These are phyloP conservation scores for Micrasema minimum DNA, from an alignment of 1,140 invertebrate species.

Conservation along the genomic window DNA sequence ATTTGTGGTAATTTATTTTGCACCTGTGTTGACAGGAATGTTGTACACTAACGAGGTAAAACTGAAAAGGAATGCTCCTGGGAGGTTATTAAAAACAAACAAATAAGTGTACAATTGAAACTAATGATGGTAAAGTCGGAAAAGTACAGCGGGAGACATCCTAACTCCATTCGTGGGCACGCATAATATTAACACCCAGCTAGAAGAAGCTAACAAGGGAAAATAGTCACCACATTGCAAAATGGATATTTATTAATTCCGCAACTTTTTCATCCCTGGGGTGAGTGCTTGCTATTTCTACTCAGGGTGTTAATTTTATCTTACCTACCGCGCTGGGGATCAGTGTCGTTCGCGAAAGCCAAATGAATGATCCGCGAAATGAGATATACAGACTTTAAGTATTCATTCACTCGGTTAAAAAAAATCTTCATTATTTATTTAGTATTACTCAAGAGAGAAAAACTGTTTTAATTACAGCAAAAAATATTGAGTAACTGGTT, in stretches of 20 bases:
- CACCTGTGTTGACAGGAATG: conserved; percentile 6
- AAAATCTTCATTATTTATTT: no score
- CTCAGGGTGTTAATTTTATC: not conserved
- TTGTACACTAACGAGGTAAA: conserved; percentile 29
- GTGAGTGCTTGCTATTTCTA: not conserved
- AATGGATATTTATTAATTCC: no score
- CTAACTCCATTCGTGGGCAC: conserved; percentile 46
- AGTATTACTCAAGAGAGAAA: no score
- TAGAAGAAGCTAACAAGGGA: not conserved
- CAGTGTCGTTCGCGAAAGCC: conserved; percentile 40
- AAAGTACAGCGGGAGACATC: conserved; percentile 29
- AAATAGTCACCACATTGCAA: not conserved
- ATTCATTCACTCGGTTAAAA: no score
- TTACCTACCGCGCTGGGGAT: not conserved
- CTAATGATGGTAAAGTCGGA: conserved; percentile 51
- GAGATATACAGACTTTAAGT: no score
- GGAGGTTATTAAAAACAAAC: conserved; percentile 42
- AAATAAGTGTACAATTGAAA: conserved; percentile 53
- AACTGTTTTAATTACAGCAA: no score
- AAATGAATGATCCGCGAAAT: conserved; percentile 52
- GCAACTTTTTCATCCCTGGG: no score
- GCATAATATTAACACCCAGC: conserved; percentile 49
- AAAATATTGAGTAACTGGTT: no score
- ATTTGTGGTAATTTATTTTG: not conserved
- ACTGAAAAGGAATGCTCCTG: conserved; percentile 34